Evolutionary conservation across 2,113 vertebrate species (phyloP), one percentile per base, ranked within the genome.

Genomic region (Cacatua alba): DNA sequence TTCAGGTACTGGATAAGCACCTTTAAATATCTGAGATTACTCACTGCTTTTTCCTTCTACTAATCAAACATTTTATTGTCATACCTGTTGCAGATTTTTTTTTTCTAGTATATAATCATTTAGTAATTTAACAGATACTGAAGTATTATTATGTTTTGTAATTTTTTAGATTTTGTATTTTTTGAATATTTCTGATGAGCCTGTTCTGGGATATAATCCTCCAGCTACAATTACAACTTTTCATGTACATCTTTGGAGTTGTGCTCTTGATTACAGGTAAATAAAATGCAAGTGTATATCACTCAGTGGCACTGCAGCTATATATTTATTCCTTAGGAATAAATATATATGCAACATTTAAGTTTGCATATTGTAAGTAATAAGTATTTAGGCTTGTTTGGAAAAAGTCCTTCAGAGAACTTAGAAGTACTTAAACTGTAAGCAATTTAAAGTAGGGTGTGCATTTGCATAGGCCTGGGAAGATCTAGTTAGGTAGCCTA

Each of bases 241-340:
- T 29, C 99, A 99, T 65, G 97, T 99, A 35, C 99, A 99, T 97
- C 98, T 99, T 29, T 99, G 99, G 99, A 99, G 99, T 97, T 99
- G 99, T 97, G 99, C 99, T 29, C 97, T 99, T 51, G 99, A 99
- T 97, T 99, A 99, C 96, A 99, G 99, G 99, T 99, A 91, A 95
- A 72, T 96, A 78, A 72, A 90, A 96, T 68, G 11, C 23, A 71
- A 86, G 17, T 70, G 3, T 78, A 7, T 52, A 48, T 60, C 41
- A 46, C 23, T 46, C 46, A 65, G 39, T 74, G 68, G 10, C 44
- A 37, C 46, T 88, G 31, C 44, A 78, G 19, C 64, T 83, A 9
- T 44, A 0, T 81, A 49, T 37, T 75, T 75, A 33, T 26, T 64
- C 24, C 77, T 83, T 31, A 68, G 28, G 24, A 86, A 21, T 13